phyloP scores from a whole-genome alignment of 2,113 vertebrate genomes.

The Noctilio leporinus region DNA sequence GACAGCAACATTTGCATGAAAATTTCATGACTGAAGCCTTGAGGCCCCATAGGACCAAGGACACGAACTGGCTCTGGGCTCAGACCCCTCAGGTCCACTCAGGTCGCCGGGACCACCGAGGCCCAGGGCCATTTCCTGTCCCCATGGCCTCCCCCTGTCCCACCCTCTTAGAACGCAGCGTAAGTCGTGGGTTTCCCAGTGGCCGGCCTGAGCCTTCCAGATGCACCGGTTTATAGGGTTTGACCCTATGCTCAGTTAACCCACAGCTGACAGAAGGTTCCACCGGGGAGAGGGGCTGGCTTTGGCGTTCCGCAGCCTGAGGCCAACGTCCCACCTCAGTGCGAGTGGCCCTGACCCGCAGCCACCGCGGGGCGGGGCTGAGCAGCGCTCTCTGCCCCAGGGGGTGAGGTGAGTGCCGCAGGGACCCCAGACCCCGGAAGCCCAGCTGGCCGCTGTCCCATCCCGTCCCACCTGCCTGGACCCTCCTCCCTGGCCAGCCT shows the following conservation, averaged over 20 bases:
- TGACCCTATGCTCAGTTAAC: not conserved
- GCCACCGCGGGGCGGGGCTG: not conserved
- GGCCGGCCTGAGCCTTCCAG: not conserved
- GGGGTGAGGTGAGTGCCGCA: not conserved
- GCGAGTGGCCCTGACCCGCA: fast-evolving
- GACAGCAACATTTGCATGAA: not conserved
- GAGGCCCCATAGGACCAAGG: not conserved
- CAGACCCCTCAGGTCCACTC: not conserved
- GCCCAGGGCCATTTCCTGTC: fast-evolving
- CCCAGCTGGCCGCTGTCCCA: fast-evolving
- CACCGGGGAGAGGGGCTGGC: not conserved
- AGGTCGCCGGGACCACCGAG: fast-evolving
- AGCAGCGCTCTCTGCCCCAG: not conserved
- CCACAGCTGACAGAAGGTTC: not conserved
- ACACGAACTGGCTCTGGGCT: not conserved
- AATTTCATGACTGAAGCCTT: fast-evolving
- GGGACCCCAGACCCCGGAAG: not conserved
- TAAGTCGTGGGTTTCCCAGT: not conserved
- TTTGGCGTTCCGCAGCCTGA: not conserved
- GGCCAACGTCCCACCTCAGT: fast-evolving
- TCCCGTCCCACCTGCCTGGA: slow-evolving; percentile 42
- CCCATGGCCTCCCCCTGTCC: fast-evolving
- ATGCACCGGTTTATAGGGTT: not conserved
- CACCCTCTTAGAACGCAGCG: not conserved
- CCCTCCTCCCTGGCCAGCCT: not conserved